Percentiles rank a stretch among this genome's conserved stretches.
phyloP scores from a whole-genome alignment of 2,888 invertebrate genomes.

The Pocota personata region DNA sequence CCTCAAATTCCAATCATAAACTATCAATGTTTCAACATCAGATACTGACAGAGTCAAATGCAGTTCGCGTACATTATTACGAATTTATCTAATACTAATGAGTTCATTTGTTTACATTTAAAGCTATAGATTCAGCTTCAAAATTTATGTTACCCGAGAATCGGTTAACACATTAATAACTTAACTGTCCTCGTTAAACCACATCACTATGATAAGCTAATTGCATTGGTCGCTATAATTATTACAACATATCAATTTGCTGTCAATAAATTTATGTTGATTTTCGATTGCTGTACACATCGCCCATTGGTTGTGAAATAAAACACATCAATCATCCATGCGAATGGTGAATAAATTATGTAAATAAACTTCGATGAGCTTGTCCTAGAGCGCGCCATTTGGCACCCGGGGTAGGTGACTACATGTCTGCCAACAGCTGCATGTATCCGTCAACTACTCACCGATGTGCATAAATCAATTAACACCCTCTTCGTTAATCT shows the following conservation, averaged over 20 bases:
- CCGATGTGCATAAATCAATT: conserved; percentile 36
- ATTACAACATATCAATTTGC: conserved; percentile 69
- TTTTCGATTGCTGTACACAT: conserved; percentile 40
- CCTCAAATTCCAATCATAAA: conserved; percentile 9
- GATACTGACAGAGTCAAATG: neutral
- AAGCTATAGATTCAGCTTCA: neutral
- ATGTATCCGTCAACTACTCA: conserved; percentile 10
- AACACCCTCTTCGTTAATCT: neutral
- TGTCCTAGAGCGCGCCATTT: conserved; percentile 24
- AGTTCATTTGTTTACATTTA: conserved; percentile 13
- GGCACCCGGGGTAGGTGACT: conserved; percentile 1
- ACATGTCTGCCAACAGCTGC: conserved; percentile 32
- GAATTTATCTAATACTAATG: conserved; percentile 13
- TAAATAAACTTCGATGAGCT: conserved; percentile 51
- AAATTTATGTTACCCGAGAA: neutral
- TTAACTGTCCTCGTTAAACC: conserved; percentile 22
- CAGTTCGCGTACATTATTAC: neutral
- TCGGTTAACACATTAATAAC: conserved; percentile 31
- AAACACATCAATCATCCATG: conserved; percentile 48
- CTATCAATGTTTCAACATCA: neutral
- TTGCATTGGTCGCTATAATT: conserved; percentile 63
- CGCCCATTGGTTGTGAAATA: conserved; percentile 5
- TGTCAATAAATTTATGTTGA: conserved; percentile 65
- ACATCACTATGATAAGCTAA: conserved; percentile 66
- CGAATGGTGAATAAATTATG: conserved; percentile 58